Evolutionary conservation across 1,140 invertebrate species (phyloP).

Genomic region (Drosophila pseudoobscura): DNA sequence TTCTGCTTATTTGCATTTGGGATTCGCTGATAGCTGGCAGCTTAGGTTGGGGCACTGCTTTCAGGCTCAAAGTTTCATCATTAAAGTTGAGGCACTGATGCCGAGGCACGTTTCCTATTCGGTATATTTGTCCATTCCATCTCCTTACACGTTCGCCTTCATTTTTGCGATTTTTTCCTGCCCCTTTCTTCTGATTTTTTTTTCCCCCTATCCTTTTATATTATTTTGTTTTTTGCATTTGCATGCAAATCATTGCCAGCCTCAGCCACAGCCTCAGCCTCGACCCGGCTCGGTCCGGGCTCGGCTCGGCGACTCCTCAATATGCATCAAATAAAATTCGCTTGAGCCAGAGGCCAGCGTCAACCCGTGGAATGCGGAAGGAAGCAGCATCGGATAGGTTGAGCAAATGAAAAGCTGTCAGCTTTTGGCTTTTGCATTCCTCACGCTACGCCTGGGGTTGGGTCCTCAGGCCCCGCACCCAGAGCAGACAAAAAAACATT

Average conservation of each 20-base stretch:
- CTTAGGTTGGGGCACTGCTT: constrained; percentile 2
- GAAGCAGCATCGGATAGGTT: constrained; percentile 4
- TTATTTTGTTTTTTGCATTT: background rate
- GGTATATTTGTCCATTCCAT: constrained; percentile 28
- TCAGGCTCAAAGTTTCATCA: constrained; percentile 57
- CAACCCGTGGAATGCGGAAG: constrained; percentile 13
- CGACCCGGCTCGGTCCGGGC: too few relatives aligned
- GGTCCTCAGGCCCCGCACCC: constrained; percentile 1
- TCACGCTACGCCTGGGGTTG: background rate
- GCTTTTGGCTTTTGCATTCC: constrained; percentile 29
- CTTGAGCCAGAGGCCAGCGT: background rate
- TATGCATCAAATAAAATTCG: constrained; percentile 16
- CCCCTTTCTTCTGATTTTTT: too few relatives aligned
- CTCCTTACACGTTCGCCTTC: constrained; percentile 4
- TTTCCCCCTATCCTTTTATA: too few relatives aligned
- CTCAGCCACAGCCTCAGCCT: background rate
- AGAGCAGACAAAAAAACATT: constrained; percentile 31
- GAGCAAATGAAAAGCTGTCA: constrained; percentile 41
- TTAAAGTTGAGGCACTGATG: constrained; percentile 59
- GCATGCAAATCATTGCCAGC: constrained; percentile 36
- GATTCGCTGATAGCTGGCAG: constrained; percentile 22
- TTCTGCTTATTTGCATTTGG: constrained; percentile 50
- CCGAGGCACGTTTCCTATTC: constrained; percentile 50
- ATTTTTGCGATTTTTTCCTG: too few relatives aligned
- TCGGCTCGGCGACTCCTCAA: too few relatives aligned